Evolutionary conservation across 1,140 invertebrate genomes (phyloP).

Genomic region (Aphaenogaster floridana): DNA sequence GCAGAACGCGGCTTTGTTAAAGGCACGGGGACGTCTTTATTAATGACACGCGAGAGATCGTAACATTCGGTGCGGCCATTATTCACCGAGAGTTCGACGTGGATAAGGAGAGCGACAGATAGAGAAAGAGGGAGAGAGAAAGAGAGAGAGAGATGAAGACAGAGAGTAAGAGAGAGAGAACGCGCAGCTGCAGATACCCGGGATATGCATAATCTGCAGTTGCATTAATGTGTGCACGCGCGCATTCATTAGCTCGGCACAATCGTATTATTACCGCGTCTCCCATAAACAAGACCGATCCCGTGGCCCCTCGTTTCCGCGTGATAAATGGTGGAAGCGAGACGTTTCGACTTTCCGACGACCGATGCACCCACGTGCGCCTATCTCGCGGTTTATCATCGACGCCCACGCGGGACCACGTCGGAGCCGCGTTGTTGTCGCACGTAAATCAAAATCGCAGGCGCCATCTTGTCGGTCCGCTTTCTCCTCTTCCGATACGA

Average conservation of each 20-base stretch:
- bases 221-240: conserved; percentile 63
- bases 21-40: conserved; percentile 59
- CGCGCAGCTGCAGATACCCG: conserved; percentile 1
- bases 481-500: conserved; percentile 47
- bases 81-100: conserved; percentile 57
- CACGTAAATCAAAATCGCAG: conserved; percentile 73
- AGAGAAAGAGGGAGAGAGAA: neutral
- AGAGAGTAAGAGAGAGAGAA: neutral
- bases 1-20: conserved; percentile 59
- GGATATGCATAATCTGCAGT: conserved; percentile 64
- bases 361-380: conserved; percentile 61
- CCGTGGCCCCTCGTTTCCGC: conserved; percentile 45
- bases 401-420: conserved; percentile 35
- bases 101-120: neutral
- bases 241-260: conserved; percentile 65
- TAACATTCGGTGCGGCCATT: conserved; percentile 61
- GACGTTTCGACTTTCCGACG: conserved; percentile 58
- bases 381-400: conserved; percentile 66
- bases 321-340: conserved; percentile 65
- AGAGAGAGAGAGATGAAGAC: neutral
- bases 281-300: conserved; percentile 56
- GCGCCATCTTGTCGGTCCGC: conserved; percentile 43
- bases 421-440: conserved; percentile 39
- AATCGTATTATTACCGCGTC: conserved; percentile 69
- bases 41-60: conserved; percentile 60